Evolutionary conservation across 2,113 vertebrate species (phyloP), one percentile per base, ranked within the genome.

Genomic region (Otus sunia): DNA sequence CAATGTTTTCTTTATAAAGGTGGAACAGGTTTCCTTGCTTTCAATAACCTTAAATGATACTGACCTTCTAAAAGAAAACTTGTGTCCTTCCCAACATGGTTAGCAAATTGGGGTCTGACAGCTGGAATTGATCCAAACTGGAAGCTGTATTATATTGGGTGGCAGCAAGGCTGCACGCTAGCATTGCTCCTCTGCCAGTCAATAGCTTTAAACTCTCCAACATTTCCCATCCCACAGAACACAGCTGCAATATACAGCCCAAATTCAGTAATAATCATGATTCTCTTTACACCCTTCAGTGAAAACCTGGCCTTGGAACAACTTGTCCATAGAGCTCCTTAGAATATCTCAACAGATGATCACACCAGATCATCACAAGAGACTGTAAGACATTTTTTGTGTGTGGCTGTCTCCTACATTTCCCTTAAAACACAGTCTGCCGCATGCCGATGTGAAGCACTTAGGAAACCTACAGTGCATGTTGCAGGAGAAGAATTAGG

Each of bases 1-100:
- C 93, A 88, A 26, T 53, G 22, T 90, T 88, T 94, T 76, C 91
- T 75, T 92, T 69, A 37, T 32, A 58, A 63, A 94, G 84, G 72
- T 90, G 77, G n/a, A 87, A 91, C 55, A 91, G 43, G 58, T 81
- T 75, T 55, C 53, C 86, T 87, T 10, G 12, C 66, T 94, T 93
- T 91, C 94, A 72, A 90, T 86, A 95, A 86, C 43, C 75, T 90
- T 92, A 91, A 95, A 92, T 30, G 55, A 94, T 67, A 91, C 6
- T 26, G 68, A 88, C 86, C 88, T 94, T 90, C 75, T 59, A 49
- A 49, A 90, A 62, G 37, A 85, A 72, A 86, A 49, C 52, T 72
- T 0, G 0, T 26, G 69, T 88, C 69, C 84, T 93, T 87, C 47
- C n/a, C 69, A 60, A 26, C 11, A 15, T 3, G 16, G 64, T 76